Percentiles rank a stretch among this genome's conserved stretches.
Evolutionary conservation across 2,888 invertebrate genomes (phyloP).

Genomic region (Nineta flava): DNA sequence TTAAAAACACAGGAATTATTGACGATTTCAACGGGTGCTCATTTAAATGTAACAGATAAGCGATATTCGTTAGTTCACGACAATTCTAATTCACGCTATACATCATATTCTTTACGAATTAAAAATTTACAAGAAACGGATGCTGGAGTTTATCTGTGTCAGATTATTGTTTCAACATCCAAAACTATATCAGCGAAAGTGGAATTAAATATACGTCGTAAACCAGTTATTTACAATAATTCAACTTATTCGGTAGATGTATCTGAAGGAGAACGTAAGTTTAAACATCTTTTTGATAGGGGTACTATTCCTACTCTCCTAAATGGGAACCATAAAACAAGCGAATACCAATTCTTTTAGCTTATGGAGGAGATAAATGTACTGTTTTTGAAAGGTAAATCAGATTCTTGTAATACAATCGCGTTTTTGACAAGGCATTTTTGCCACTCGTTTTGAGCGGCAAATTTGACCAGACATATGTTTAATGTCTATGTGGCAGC

Average conservation of each 20-base stretch:
- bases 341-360: too few relatives aligned
- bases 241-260: conserved; percentile 73
- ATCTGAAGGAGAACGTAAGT: conserved; percentile 51
- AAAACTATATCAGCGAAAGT: conserved; percentile 73
- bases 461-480: too few relatives aligned
- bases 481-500: too few relatives aligned
- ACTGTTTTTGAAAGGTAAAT: too few relatives aligned
- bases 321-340: too few relatives aligned
- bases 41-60: conserved; percentile 69
- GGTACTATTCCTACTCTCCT: too few relatives aligned
- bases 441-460: too few relatives aligned
- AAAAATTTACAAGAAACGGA: conserved; percentile 91
- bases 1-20: conserved; percentile 46
- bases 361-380: too few relatives aligned
- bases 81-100: conserved; percentile 63
- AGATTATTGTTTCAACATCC: conserved; percentile 66
- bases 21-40: conserved; percentile 68
- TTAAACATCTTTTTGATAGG: too few relatives aligned
- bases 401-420: too few relatives aligned
- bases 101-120: conserved; percentile 70
- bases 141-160: conserved; percentile 70
- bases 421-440: too few relatives aligned
- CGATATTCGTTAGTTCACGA: conserved; percentile 69
- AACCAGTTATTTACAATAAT: conserved; percentile 35
- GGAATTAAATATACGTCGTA: conserved; percentile 70